Evolutionary conservation across 2,888 invertebrate species (phyloP).

Genomic region (Agrotis segetum): DNA sequence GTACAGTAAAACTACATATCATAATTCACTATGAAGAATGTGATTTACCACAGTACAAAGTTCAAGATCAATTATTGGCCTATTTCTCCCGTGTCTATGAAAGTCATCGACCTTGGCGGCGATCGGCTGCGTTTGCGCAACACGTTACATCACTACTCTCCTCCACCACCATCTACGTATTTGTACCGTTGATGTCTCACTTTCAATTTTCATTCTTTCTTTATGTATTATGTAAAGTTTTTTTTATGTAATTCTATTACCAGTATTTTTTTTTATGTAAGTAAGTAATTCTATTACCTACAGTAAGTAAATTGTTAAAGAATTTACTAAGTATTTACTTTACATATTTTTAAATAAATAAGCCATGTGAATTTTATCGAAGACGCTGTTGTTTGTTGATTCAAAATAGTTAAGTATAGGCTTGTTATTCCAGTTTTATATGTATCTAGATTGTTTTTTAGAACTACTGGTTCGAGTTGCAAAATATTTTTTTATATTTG

Average conservation of each 20-base stretch:
- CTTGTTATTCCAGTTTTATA: background rate
- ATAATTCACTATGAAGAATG: too few species aligned
- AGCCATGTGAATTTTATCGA: background rate
- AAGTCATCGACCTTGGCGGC: constrained; percentile 61
- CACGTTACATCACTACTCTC: constrained; percentile 30
- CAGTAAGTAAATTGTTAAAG: background rate
- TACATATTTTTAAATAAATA: constrained; percentile 1
- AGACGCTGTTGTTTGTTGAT: background rate
- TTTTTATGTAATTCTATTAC: constrained; percentile 34
- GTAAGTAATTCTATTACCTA: constrained; percentile 30
- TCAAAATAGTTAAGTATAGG: background rate
- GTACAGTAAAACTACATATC: too few species aligned
- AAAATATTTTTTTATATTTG: too few species aligned
- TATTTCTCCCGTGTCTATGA: constrained; percentile 39
- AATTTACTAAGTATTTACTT: constrained; percentile 27
- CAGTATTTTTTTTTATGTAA: constrained; percentile 19
- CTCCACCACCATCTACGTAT: constrained; percentile 2
- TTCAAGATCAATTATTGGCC: constrained; percentile 48
- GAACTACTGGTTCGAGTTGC: too few species aligned
- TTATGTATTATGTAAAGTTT: constrained; percentile 2
- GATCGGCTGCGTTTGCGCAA: constrained; percentile 39
- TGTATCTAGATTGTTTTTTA: too few species aligned
- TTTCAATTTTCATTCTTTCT: constrained; percentile 38
- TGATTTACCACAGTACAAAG: constrained; percentile 29
- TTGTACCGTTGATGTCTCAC: constrained; percentile 10